A percentile compares a stretch with the other conserved stretches of the same genome.
Conservation (phyloP, 2,888 invertebrate species). For the Drosophila anceps region DNA sequence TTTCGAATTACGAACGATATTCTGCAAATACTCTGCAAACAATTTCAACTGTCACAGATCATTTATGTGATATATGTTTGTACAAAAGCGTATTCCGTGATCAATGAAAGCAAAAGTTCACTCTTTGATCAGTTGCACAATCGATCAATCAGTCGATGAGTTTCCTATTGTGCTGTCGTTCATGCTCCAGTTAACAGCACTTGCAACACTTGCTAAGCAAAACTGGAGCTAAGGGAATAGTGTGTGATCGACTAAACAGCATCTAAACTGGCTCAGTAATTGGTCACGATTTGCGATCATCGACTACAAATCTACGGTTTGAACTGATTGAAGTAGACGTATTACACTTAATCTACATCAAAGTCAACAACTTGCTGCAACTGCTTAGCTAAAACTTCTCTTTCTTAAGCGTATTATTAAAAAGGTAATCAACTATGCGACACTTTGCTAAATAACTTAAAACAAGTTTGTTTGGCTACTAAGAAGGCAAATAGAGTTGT, state of each 20-base stretch:
- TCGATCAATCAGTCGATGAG: background rate
- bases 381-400: background rate
- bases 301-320: background rate
- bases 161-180: background rate
- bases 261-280: background rate
- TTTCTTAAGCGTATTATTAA: background rate
- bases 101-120: background rate
- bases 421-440: background rate
- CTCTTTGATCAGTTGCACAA: background rate
- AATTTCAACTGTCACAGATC: background rate
- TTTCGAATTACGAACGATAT: background rate
- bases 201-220: too few relatives aligned
- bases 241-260: background rate
- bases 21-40: background rate
- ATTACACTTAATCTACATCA: background rate
- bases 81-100: background rate
- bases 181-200: background rate
- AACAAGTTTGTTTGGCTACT: background rate
- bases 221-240: background rate
- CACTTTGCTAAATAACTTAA: background rate
- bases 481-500: slow-evolving; percentile 28
- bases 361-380: too few relatives aligned
- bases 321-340: background rate
- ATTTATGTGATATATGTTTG: background rate
- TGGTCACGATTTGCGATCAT: background rate